Conservation (phyloP, 2,797 vertebrate species). For the Mus minutoides region DNA sequence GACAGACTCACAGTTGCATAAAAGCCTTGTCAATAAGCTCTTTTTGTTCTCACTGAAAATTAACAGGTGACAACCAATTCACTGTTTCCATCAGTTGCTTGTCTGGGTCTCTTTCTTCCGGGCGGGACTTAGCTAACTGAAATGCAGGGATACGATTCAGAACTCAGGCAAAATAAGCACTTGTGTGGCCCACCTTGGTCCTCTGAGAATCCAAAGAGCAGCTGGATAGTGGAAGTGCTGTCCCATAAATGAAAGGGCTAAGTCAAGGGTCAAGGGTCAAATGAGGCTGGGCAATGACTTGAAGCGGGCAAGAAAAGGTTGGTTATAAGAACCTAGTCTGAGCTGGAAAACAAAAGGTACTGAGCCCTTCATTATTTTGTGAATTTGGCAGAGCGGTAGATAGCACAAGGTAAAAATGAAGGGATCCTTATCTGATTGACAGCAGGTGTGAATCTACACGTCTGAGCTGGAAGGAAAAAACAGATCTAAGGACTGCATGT, state of each 20-base stretch:
- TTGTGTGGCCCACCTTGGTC: rapidly evolving
- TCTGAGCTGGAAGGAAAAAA: neutral
- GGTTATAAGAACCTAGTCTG: neutral
- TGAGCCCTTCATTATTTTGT: neutral
- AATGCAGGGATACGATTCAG: neutral
- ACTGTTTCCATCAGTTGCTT: neutral
- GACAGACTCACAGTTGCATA: conserved; percentile 65
- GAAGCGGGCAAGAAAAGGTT: neutral
- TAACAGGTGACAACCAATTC: conserved; percentile 50
- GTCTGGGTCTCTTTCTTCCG: neutral
- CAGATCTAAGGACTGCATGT: neutral
- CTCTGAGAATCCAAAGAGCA: neutral
- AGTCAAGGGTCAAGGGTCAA: neutral
- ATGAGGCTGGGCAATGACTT: neutral
- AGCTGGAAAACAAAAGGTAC: neutral
- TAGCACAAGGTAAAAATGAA: neutral
- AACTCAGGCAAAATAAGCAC: neutral
- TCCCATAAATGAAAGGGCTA: neutral
- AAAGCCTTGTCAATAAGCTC: conserved; percentile 65
- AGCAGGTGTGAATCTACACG: neutral
- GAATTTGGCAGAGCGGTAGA: neutral
- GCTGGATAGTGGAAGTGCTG: neutral
- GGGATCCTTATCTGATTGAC: neutral
- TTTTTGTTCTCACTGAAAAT: conserved; percentile 65
- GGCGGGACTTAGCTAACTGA: neutral